phyloP scores from a whole-genome alignment of 2,113 vertebrate species.

The Nannobrachium achirus region DNA sequence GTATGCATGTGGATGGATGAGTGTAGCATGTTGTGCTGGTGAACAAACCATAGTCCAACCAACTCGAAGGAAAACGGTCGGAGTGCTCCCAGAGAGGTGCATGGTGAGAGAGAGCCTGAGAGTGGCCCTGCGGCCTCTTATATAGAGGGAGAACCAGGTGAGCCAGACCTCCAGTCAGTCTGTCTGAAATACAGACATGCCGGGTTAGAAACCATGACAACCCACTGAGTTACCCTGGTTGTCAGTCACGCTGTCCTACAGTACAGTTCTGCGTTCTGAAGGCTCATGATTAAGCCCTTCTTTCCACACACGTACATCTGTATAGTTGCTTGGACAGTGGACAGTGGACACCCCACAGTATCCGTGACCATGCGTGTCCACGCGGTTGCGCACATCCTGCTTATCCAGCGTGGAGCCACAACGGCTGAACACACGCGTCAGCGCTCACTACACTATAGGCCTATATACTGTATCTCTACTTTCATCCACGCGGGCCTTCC shows the following conservation, averaged over 20 bases:
- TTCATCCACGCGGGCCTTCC: conserved; percentile 41
- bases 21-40: no score
- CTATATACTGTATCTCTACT: conserved; percentile 39
- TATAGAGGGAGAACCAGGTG: no score
- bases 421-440: conserved; percentile 38
- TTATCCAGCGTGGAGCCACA: conserved; percentile 54
- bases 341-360: conserved; percentile 42
- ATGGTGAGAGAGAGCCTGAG: no score
- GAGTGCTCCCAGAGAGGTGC: no score
- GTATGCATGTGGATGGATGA: no score
- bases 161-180: no score
- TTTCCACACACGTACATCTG: background rate
- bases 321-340: conserved; percentile 15
- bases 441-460: conserved; percentile 37
- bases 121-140: no score
- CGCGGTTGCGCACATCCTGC: conserved; percentile 53
- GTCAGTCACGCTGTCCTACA: background rate
- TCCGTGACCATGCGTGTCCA: conserved; percentile 44
- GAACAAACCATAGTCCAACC: no score
- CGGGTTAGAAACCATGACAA: no score
- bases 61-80: no score
- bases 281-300: background rate
- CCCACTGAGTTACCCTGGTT: no score
- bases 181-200: no score
- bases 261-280: conserved; percentile 2